Evolutionary conservation across 2,888 invertebrate species (phyloP), one percentile per base, ranked within the genome.

Genomic region (Plemyria rubiginata): DNA sequence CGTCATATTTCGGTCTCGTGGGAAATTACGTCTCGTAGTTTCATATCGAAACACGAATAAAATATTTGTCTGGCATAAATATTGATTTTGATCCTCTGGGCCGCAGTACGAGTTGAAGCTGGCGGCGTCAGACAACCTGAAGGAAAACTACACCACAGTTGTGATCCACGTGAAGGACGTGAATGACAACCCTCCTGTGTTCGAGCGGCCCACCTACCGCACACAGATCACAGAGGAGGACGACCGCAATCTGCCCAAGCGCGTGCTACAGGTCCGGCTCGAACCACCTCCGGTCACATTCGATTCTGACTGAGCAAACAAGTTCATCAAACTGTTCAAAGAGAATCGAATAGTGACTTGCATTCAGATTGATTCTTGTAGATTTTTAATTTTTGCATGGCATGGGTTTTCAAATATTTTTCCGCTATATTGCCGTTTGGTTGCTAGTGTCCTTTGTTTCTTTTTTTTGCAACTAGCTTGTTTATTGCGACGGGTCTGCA

Each of bases 91-190:
- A 60, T 67, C 68, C 51, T 63, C 32, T 80, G 78, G 78, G 78
- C 75, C 78, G 74, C 93, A 98, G 97, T 98, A 98, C 93, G 98
- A 98, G 94, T 94, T 98, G 87, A 96, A 98, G 86, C 94, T 98
- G 91, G 98, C 98, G 65, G 98, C 98, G 58, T 98, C 99, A 70
- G 98, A 98, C 94, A 99, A 99, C 94, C 94, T 98, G 85, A 98
- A 98, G 94, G 98, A 99, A 92, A 98, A 98, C 94, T 97, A 97
- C 93, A 98, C 98, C 48, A 98, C 97, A 45, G 98, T 99, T 73
- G 98, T 98, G 82, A 98, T 99, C 82, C 97, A 98, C 91, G 98
- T 99, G 78, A 98, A 98, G 93, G 99, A 99, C 88, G 98, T 99
- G 74, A 99, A 99, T 92, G 99, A 99, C 94, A 99, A 99, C 94